A percentile compares a stretch with the other conserved stretches of the same genome.
Conservation (phyloP, 2,888 invertebrate species). For the Darwinula stevensoni region DNA sequence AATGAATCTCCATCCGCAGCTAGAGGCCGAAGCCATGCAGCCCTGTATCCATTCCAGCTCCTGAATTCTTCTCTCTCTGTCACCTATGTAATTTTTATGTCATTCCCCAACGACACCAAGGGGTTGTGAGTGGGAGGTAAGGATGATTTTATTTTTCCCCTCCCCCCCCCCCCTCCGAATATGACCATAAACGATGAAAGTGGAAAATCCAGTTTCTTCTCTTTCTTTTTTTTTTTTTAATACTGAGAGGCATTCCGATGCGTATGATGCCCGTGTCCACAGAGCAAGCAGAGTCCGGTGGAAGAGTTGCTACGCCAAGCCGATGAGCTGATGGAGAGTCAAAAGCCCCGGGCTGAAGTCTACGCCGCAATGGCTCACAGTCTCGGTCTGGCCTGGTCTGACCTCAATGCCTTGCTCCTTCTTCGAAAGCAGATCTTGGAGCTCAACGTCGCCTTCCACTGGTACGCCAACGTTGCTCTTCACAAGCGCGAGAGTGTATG, state of each 20-base stretch:
- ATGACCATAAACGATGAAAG: not conserved
- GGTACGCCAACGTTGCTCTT: no score
- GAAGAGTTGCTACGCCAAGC: constrained; percentile 57
- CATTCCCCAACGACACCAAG: no score
- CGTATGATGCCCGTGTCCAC: constrained; percentile 8
- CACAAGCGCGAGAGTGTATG: no score
- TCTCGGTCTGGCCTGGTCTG: constrained; percentile 33
- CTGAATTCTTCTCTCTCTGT: no score
- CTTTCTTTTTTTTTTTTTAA: no score
- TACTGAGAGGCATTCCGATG: not conserved
- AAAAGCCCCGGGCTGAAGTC: constrained; percentile 35
- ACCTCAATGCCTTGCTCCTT: constrained; percentile 45
- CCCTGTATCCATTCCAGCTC: no score
- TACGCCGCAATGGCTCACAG: constrained; percentile 62
- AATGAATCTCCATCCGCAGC: no score
- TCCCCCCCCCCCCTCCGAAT: no score
- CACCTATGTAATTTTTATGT: no score
- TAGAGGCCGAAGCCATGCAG: no score
- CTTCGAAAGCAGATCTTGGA: constrained; percentile 42
- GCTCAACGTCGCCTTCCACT: constrained; percentile 43
- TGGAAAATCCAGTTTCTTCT: not conserved
- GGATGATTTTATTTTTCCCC: no score
- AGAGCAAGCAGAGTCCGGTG: constrained; percentile 71
- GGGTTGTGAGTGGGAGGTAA: no score
- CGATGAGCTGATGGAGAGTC: constrained; percentile 47